Base-by-base conservation (phyloP, 2,113 vertebrate genomes). In the Hemiprocne comata region DNA sequence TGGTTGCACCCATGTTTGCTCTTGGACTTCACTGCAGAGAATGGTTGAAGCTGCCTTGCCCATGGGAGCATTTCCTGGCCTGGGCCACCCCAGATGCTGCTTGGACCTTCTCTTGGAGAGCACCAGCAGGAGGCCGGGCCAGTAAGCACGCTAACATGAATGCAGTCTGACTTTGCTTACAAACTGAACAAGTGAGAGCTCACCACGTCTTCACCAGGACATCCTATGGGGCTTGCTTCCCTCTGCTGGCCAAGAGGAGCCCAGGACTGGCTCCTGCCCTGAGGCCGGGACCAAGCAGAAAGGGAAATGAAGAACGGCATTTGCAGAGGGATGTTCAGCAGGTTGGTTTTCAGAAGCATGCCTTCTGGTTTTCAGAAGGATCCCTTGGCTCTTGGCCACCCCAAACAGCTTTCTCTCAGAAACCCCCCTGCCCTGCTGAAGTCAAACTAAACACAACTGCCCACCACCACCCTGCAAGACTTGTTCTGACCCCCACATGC, bases 1-100 rank as follows among this genome's bases (percentile, higher is more conserved):
- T 14, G 33, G 46, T 7, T 10, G 16, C 28, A 29, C 2, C 42
- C 36, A 11, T 0, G 1, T 19, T 53, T 18, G 2, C 19, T 31
- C 25, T 21, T 33, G 50, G 31, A 2, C 44, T 54, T 65, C 38
- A 69, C 25, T 34, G n/a, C 40, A 46, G 33, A n/a, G 50, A 24
- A 28, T 0, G 25, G n/a, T 4, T 9, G 58, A 38, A 34, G 9
- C 66, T 85, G 71, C 33, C 53, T 18, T 38, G 51, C 23, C 29
- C 1, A 2, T 5, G 58, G 38, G 33, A 58, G 17, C 28, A 36
- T 17, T 3, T 11, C n/a, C 40, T 42, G n/a, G 2, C 6, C 53
- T 18, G 34, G 65, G 50, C 6, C 54, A 60, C 23, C 36, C 26
- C 64, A 36, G 8, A 9, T 2, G 23, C 69, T 64, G 28, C 46